Conservation (phyloP, 2,888 invertebrate species). For the Cremastinae sp. region DNA sequence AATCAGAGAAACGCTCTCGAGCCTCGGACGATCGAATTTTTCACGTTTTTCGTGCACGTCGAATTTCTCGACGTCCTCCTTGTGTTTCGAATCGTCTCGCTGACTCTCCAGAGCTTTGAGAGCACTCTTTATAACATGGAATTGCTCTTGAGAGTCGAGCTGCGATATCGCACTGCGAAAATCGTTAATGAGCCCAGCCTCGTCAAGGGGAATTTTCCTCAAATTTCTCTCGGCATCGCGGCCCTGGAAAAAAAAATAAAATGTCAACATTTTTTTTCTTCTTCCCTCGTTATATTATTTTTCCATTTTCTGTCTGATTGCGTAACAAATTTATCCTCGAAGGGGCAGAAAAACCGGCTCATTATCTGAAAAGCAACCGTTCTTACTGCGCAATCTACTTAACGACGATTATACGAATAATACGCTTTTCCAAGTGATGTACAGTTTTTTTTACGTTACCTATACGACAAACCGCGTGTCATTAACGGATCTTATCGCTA, state of each 20-base stretch:
- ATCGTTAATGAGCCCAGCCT: conserved; percentile 74
- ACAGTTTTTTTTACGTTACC: conserved; percentile 7
- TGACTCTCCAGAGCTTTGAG: conserved; percentile 72
- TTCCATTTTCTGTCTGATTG: background rate
- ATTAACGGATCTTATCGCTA: conserved; percentile 48
- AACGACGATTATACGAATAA: conserved; percentile 33
- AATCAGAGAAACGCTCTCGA: conserved; percentile 66
- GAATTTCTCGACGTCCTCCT: conserved; percentile 70
- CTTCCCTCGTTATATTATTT: background rate
- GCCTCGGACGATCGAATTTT: conserved; percentile 61
- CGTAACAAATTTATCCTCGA: conserved; percentile 1
- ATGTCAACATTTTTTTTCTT: background rate
- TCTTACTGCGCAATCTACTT: conserved; percentile 14
- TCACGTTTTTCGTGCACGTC: conserved; percentile 67
- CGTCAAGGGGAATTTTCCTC: conserved; percentile 74
- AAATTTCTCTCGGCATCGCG: conserved; percentile 75
- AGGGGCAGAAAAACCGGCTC: background rate
- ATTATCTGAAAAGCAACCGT: conserved; percentile 28
- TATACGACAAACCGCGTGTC: conserved; percentile 23
- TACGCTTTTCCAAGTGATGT: conserved; percentile 37
- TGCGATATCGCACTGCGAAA: conserved; percentile 76
- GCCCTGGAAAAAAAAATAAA: conserved; percentile 65
- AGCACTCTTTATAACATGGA: conserved; percentile 73
- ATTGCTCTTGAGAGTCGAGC: conserved; percentile 76
- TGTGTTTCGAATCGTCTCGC: conserved; percentile 62